Conservation (phyloP, 2,113 vertebrate species). For the Meleagris gallopavo region DNA sequence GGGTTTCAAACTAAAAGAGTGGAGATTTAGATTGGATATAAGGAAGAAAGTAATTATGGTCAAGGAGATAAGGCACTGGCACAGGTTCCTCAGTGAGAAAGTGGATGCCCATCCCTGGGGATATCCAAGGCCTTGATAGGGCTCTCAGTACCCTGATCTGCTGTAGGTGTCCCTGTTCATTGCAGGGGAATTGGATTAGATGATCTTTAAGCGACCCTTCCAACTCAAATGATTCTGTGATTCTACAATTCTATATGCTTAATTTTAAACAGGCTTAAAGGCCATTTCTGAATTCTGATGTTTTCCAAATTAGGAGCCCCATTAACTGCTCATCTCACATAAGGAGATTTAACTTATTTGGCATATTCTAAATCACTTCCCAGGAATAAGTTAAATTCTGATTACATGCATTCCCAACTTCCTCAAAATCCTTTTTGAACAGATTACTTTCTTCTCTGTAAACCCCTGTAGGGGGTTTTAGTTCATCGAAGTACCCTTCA, state of each 20-base stretch:
- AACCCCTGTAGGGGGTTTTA: conserved; percentile 2
- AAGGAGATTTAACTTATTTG: conserved; percentile 45
- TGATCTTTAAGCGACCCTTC: no score
- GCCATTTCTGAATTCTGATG: not conserved
- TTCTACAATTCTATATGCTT: not conserved
- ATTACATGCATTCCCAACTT: conserved; percentile 26
- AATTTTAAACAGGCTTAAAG: conserved; percentile 32
- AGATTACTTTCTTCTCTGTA: conserved; percentile 28
- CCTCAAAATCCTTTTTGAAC: not conserved
- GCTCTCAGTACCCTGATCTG: no score
- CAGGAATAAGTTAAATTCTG: conserved; percentile 28
- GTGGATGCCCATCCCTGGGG: no score
- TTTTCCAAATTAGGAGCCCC: conserved; percentile 12
- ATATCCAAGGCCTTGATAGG: no score
- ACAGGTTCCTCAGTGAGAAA: no score
- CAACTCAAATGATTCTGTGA: no score
- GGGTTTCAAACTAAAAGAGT: no score
- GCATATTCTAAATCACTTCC: conserved; percentile 43
- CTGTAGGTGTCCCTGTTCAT: no score
- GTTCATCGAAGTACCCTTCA: conserved; percentile 38
- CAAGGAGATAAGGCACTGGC: no score
- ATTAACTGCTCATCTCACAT: conserved; percentile 34
- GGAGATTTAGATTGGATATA: no score
- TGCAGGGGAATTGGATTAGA: no score
- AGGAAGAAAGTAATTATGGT: no score